A percentile compares a stretch with the other conserved stretches of the same genome.
phyloP scores from a whole-genome alignment of 2,797 vertebrate genomes.

The Mareca strepera region DNA sequence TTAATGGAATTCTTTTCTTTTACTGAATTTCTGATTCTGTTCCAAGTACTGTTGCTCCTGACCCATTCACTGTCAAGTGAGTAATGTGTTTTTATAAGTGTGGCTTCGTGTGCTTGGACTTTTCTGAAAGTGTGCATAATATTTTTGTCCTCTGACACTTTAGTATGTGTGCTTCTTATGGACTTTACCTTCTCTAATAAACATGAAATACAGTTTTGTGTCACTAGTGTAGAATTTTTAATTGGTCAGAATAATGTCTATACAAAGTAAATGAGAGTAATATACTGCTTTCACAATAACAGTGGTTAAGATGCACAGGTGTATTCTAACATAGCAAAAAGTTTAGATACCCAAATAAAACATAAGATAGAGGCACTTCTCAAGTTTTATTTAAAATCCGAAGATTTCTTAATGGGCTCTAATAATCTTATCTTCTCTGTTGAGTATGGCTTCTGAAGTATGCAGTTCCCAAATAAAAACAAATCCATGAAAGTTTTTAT shows the following conservation, averaged over 20 bases:
- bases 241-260: background rate
- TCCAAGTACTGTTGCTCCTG: background rate
- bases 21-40: background rate
- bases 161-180: background rate
- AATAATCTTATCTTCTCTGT: background rate
- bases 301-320: background rate
- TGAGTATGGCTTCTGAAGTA: background rate
- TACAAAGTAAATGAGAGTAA: background rate
- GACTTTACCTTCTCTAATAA: background rate
- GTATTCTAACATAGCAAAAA: background rate
- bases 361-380: background rate
- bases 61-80: background rate
- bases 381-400: background rate
- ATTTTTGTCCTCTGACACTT: background rate
- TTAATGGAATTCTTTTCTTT: background rate
- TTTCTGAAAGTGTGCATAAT: background rate
- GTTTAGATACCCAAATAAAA: background rate
- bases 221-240: background rate
- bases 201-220: background rate
- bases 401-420: background rate
- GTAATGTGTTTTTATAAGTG: background rate
- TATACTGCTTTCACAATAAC: background rate
- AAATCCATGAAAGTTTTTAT: background rate
- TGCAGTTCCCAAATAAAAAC: background rate
- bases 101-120: background rate